These are phyloP conservation scores for Poecilus cupreus DNA, from an alignment of 2,888 invertebrate species.

Conservation along the genomic window DNA sequence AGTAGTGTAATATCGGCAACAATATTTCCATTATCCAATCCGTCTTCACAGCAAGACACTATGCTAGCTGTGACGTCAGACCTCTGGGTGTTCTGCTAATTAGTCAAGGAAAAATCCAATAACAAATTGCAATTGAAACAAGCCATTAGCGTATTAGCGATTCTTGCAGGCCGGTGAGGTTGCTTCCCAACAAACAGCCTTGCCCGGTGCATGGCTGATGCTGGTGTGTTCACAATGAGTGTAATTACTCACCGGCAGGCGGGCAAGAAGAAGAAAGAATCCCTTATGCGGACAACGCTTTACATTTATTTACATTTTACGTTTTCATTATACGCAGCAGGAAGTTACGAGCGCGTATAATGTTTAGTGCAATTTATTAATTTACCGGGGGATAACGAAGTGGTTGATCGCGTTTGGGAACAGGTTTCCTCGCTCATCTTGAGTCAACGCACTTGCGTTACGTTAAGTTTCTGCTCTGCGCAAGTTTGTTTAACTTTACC, in stretches of 20 bases:
- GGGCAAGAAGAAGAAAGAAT: not conserved
- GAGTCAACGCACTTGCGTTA: slow-evolving; percentile 38
- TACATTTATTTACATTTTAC: slow-evolving; percentile 56
- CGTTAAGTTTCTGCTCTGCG: not conserved
- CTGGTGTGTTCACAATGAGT: slow-evolving; percentile 22
- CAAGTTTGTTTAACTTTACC: not conserved
- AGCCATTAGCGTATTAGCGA: slow-evolving; percentile 9
- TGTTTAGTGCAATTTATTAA: slow-evolving; percentile 69
- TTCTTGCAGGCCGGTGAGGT: not conserved
- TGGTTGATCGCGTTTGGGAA: slow-evolving; percentile 65
- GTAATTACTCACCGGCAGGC: slow-evolving; percentile 33
- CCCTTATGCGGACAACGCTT: slow-evolving; percentile 29
- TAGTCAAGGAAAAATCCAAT: slow-evolving; percentile 43
- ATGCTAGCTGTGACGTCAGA: slow-evolving; percentile 36
- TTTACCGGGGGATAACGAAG: slow-evolving; percentile 69
- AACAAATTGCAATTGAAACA: slow-evolving; percentile 51
- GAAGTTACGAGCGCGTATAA: slow-evolving; percentile 62
- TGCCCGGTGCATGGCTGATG: too few relatives aligned
- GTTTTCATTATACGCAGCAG: slow-evolving; percentile 55
- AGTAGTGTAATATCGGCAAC: slow-evolving; percentile 23
- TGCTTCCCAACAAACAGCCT: slow-evolving; percentile 6
- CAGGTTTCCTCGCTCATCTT: slow-evolving; percentile 29
- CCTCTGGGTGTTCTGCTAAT: slow-evolving; percentile 50
- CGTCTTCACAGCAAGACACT: slow-evolving; percentile 28
- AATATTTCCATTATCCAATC: slow-evolving; percentile 43